A percentile compares a stretch with the other conserved stretches of the same genome.
phyloP scores from a whole-genome alignment of 2,888 invertebrate species.

The Aquatica leii region DNA sequence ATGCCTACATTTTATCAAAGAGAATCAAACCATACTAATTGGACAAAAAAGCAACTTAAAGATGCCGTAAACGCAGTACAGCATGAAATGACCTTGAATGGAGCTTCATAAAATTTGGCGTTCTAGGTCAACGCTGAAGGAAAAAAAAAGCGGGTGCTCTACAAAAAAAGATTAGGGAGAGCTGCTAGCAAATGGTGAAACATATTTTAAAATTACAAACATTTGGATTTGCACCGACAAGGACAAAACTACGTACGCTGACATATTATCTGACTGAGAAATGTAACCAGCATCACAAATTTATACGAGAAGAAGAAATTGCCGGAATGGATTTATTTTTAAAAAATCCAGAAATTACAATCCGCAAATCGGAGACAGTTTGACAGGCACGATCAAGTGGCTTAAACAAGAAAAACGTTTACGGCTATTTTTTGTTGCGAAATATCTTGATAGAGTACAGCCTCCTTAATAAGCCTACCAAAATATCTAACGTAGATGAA shows the following conservation, averaged over 20 bases:
- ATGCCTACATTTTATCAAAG: neutral
- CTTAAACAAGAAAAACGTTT: neutral
- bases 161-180: too few relatives aligned
- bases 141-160: neutral
- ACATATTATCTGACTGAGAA: neutral
- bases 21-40: neutral
- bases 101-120: too few relatives aligned
- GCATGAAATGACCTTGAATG: neutral
- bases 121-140: too few relatives aligned
- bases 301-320: neutral
- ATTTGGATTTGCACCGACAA: too few relatives aligned
- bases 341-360: neutral
- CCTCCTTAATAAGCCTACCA: neutral
- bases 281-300: neutral
- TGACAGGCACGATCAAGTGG: neutral
- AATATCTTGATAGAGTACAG: neutral
- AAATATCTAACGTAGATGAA: neutral
- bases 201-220: too few relatives aligned
- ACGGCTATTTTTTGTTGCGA: neutral
- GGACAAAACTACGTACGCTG: too few relatives aligned
- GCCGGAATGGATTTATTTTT: neutral
- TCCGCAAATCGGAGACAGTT: neutral
- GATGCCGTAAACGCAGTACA: neutral
- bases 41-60: neutral
- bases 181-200: too few relatives aligned